These are phyloP conservation scores for Lutraria lutraria DNA, from an alignment of 2,888 invertebrate species.

Conservation along the genomic window DNA sequence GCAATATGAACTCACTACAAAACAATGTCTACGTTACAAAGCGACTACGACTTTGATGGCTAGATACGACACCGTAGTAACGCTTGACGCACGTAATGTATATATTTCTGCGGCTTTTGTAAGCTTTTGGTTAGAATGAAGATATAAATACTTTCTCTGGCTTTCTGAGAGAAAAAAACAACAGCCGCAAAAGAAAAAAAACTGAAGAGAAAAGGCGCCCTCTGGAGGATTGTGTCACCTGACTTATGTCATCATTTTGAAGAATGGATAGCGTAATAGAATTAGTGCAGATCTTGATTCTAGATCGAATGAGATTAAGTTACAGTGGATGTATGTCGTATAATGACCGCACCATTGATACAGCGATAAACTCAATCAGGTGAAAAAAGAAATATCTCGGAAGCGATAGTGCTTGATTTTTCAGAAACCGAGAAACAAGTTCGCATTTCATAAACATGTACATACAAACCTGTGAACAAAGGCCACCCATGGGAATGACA, in stretches of 20 bases:
- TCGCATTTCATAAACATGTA: too few species aligned
- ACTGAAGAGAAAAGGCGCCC: background rate
- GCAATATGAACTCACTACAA: background rate
- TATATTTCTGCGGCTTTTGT: too few species aligned
- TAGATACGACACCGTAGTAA: too few species aligned
- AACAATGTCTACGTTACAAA: background rate
- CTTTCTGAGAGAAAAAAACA: background rate
- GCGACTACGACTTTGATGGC: background rate
- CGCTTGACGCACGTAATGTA: too few species aligned
- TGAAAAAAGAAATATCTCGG: background rate
- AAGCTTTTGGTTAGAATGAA: too few species aligned
- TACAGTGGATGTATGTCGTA: slow-evolving; percentile 1
- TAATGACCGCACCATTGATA: background rate
- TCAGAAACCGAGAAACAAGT: too few species aligned
- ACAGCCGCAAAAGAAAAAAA: background rate
- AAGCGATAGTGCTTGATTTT: too few species aligned
- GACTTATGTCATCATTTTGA: background rate
- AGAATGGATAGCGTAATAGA: slow-evolving; percentile 17
- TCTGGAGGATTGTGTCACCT: background rate
- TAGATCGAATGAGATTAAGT: slow-evolving; percentile 16
- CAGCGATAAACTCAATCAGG: background rate
- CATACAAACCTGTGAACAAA: too few species aligned
- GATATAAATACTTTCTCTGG: too few species aligned
- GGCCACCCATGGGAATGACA: too few species aligned
- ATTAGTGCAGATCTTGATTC: background rate